Percentiles rank a stretch among this genome's conserved stretches.
phyloP scores from a whole-genome alignment of 2,113 vertebrate species.

The Hyperopisus bebe region DNA sequence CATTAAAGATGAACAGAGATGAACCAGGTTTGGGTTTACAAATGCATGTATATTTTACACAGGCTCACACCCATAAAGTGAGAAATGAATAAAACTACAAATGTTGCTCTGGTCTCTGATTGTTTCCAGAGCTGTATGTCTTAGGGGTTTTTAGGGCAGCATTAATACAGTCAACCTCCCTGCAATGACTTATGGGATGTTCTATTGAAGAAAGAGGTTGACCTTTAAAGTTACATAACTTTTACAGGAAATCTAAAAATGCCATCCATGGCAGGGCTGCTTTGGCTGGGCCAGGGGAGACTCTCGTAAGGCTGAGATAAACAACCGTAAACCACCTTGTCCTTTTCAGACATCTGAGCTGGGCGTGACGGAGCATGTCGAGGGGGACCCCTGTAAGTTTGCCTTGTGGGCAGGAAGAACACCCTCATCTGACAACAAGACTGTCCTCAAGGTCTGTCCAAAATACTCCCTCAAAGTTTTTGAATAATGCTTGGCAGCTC shows the following conservation, averaged over 20 bases:
- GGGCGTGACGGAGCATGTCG: conserved; percentile 95
- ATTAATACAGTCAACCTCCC: neutral
- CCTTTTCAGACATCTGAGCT: conserved; percentile 83
- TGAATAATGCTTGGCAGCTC: neutral
- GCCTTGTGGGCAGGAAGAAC: conserved; percentile 95
- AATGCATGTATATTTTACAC: no score
- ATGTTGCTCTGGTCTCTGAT: no score
- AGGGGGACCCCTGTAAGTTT: conserved; percentile 96
- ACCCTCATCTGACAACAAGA: conserved; percentile 96
- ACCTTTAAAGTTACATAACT: neutral
- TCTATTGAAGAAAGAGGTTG: neutral
- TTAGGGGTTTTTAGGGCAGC: neutral
- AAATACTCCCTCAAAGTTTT: neutral
- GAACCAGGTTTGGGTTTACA: no score
- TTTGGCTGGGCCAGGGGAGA: neutral
- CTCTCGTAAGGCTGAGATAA: neutral
- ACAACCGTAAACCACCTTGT: neutral
- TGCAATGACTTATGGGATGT: neutral
- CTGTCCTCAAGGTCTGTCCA: conserved; percentile 81
- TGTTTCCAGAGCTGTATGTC: neutral
- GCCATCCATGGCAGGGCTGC: neutral
- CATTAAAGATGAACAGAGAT: no score
- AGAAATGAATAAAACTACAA: no score
- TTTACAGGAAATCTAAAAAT: neutral
- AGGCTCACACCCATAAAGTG: no score